Evolutionary conservation across 1,140 invertebrate genomes (phyloP), one percentile per base, ranked within the genome.

Genomic region (Diorhabda elongata): DNA sequence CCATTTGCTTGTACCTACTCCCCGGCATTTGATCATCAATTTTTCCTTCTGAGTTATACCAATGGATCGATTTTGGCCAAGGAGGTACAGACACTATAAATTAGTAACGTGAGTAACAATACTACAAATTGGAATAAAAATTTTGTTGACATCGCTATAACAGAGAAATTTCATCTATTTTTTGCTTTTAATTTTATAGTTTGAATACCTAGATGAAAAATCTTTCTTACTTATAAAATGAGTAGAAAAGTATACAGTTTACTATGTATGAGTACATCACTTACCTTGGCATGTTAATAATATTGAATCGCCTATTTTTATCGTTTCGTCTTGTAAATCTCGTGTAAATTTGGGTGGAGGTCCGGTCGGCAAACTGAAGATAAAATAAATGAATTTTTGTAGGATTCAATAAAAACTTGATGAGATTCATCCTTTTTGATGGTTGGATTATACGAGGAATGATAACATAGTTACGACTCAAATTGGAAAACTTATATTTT

Each of bases 21-120:
- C 78, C 79, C 82, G 84, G 70, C 47, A 86, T 85, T 66, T 82
- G 83, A 2, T 87, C 78, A 60, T 92, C 88, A 42, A 94, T 85
- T 58, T 88, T 85, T 0, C 92, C 91, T 75, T 89, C 87, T 70
- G 91, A 92, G 77, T 94, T 94, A 81, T 93, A 95, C 93, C 93
- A 95, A 3, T 85, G 83, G 2, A 94, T 88, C 66, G 83, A 86
- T 73, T 87, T 88, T 0, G 92, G 92, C 91, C 91, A 93, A 3
- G 92, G 92, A 56, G 92, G 92, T 62, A 93, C 91, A 72, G 88
- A 86, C 60, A 94, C 89, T 90, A 57, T 52, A 69, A 72, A 59
- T 42, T 41, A 67, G n/a, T 2, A 52, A 52, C 47, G n/a, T 8
- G n/a, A 52, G 47, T 8, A 52, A 3, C 26, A 26, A 26, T 26